Conservation (phyloP, 2,113 vertebrate species). For the Craseonycteris thonglongyai region DNA sequence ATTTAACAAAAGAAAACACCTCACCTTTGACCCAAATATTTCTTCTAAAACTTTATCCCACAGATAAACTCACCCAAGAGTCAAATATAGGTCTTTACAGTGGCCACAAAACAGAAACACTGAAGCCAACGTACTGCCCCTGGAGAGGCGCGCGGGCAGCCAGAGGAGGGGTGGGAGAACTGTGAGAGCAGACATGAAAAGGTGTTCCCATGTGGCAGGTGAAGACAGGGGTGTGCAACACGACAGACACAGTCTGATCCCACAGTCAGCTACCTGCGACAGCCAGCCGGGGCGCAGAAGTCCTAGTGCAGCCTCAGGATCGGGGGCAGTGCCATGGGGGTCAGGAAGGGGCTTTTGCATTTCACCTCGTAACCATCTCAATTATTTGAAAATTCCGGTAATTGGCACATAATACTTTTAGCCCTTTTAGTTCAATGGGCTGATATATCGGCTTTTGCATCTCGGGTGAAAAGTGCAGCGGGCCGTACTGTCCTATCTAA, state of each 20-base stretch:
- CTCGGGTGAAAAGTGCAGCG: too few species aligned
- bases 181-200: not conserved
- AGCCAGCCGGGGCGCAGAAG: not conserved
- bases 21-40: not conserved
- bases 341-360: not conserved
- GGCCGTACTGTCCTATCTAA: too few species aligned
- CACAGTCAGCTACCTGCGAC: not conserved
- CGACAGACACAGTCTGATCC: not conserved
- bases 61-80: not conserved
- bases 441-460: too few species aligned
- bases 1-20: not conserved
- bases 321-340: too few species aligned
- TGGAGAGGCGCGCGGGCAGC: not conserved
- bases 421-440: too few species aligned
- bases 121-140: not conserved
- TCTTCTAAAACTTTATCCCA: not conserved
- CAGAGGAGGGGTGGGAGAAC: not conserved
- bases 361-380: not conserved
- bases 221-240: too few species aligned
- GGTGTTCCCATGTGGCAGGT: accelerated
- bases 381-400: not conserved
- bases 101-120: not conserved
- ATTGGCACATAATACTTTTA: not conserved
- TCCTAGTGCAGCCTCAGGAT: not conserved
- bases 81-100: not conserved